Conservation (phyloP, 1,140 invertebrate genomes). For the Bombus ignitus region DNA sequence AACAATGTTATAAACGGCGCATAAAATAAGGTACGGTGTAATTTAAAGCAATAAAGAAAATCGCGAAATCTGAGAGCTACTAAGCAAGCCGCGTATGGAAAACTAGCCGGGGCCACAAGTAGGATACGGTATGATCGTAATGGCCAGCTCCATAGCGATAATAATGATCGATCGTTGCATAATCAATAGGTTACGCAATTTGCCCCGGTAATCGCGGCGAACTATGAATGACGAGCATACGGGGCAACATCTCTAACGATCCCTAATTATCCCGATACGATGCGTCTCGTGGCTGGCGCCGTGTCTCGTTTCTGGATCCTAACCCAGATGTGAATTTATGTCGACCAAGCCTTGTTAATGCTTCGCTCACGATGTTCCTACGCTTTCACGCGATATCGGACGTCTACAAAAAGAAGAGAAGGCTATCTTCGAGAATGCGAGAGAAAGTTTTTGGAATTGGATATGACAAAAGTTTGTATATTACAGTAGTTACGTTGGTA, state of each 20-base stretch:
- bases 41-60: conserved; percentile 48
- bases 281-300: conserved; percentile 27
- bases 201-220: conserved; percentile 46
- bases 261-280: conserved; percentile 60
- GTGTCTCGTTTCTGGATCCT: conserved; percentile 30
- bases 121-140: conserved; percentile 34
- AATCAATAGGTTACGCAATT: conserved; percentile 65
- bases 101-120: conserved; percentile 14
- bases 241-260: conserved; percentile 55
- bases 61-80: conserved; percentile 48
- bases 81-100: conserved; percentile 29
- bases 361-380: background rate
- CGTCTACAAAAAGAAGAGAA: background rate
- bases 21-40: conserved; percentile 32
- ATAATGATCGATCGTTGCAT: conserved; percentile 61
- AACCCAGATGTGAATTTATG: conserved; percentile 54
- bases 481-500: background rate
- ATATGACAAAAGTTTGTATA: background rate
- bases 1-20: conserved; percentile 16
- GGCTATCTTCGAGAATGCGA: background rate
- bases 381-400: background rate
- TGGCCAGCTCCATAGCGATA: conserved; percentile 4
- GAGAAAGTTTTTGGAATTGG: background rate
- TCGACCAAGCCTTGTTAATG: conserved; percentile 53
- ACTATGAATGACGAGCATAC: conserved; percentile 59